phyloP scores from a whole-genome alignment of 2,797 vertebrate species.

The Antennarius maculatus region DNA sequence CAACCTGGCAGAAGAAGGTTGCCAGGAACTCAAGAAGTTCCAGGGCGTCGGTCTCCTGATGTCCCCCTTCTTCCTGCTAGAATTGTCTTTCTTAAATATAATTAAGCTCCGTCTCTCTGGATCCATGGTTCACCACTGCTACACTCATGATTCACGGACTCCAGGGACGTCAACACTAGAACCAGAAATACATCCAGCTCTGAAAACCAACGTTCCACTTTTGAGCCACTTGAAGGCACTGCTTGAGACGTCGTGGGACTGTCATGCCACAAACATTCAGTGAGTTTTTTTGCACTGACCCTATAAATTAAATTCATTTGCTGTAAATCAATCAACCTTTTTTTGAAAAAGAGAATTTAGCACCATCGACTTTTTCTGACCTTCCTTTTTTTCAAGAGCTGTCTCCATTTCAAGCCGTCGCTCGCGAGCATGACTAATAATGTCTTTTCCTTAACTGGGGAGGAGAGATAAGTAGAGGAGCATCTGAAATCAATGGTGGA shows the following conservation, averaged over 20 bases:
- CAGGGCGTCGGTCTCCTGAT: too few species aligned
- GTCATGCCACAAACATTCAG: conserved; percentile 10
- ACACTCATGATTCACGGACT: conserved; percentile 52
- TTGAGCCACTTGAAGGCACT: conserved; percentile 21
- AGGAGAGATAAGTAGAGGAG: conserved; percentile 54
- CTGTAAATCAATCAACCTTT: conserved; percentile 15
- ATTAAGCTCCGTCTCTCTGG: too few species aligned
- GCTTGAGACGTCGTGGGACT: conserved; percentile 31
- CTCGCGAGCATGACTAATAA: conserved; percentile 54
- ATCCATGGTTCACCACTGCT: conserved; percentile 51
- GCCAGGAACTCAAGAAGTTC: too few species aligned
- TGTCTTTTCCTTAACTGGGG: conserved; percentile 50
- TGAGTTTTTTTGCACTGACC: neutral
- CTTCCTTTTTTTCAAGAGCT: conserved; percentile 3
- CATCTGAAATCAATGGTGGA: conserved; percentile 66
- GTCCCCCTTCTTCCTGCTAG: conserved; percentile 1
- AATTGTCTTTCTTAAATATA: too few species aligned
- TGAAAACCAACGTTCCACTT: conserved; percentile 43
- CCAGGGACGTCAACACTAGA: conserved; percentile 39
- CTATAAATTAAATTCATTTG: conserved; percentile 10
- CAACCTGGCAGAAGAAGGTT: too few species aligned
- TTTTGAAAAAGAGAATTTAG: conserved; percentile 14
- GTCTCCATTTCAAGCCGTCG: conserved; percentile 56
- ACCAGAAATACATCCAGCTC: conserved; percentile 49
- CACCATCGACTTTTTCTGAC: conserved; percentile 34